Evolutionary conservation across 1,140 invertebrate species (phyloP).

Genomic region (Antheraea mylitta): DNA sequence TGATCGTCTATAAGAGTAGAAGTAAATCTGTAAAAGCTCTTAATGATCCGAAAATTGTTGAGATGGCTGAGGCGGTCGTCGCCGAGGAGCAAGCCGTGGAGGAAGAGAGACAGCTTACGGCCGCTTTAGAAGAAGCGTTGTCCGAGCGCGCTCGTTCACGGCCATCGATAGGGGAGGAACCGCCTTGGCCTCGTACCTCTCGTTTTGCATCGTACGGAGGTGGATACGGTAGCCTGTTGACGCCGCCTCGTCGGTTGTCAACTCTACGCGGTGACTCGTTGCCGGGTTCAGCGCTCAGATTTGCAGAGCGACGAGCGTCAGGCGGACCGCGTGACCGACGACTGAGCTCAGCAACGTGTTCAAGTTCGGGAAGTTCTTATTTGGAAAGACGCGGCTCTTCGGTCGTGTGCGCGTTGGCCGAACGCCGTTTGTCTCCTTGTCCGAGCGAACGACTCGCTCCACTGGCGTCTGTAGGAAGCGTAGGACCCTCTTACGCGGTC

Average conservation of each 20-base stretch:
- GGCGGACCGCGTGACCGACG: conserved; percentile 81
- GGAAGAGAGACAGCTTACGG: conserved; percentile 85
- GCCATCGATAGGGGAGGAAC: conserved; percentile 71
- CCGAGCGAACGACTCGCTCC: conserved; percentile 87
- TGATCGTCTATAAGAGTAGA: conserved; percentile 92
- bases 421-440: conserved; percentile 86
- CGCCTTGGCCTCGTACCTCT: conserved; percentile 75
- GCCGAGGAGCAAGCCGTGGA: conserved; percentile 86
- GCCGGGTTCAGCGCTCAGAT: conserved; percentile 77
- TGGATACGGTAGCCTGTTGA: conserved; percentile 84
- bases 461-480: conserved; percentile 88
- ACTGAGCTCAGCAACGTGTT: conserved; percentile 89
- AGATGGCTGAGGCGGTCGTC: conserved; percentile 84
- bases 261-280: conserved; percentile 77
- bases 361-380: conserved; percentile 89
- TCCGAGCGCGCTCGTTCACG: conserved; percentile 75
- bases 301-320: conserved; percentile 75
- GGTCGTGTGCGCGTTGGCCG: conserved; percentile 84
- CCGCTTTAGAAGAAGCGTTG: conserved; percentile 84
- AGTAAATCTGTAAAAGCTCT: conserved; percentile 85
- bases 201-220: conserved; percentile 85
- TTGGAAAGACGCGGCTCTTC: conserved; percentile 88
- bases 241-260: conserved; percentile 80
- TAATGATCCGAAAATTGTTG: conserved; percentile 83
- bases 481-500: conserved; percentile 82